Evolutionary conservation across 2,888 invertebrate species (phyloP), one percentile per base, ranked within the genome.

Genomic region (Lasioglossum zephyrum): DNA sequence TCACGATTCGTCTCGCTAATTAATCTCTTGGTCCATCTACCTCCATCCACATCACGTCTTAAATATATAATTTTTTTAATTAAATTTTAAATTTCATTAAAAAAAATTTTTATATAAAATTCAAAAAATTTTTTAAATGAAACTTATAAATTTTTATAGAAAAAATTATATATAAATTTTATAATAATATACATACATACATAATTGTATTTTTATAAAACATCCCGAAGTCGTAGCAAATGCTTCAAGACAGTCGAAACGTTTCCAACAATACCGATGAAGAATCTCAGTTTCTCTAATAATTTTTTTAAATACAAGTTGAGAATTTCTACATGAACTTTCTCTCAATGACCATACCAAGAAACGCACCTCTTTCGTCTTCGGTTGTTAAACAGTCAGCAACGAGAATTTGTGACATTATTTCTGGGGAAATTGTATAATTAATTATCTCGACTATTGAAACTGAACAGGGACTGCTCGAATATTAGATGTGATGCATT

Each of bases 1-100:
- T 85, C 57, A 82, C 69, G 63, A 76, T 85, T 81, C 74, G 66
- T 39, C 57, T 36, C 18, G 78, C 47, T 82, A 76, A 82, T 79
- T 82, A 79, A 79, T 41, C 26, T 41, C 26, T 26, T 39, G 73
- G 39, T 81, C 76, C 85, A 76, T 78, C 78, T 31, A 39, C 11
- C 39, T 39, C n/a, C n/a, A 9, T 36, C 9, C 36, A 9, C 5
- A 16, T 31, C 31, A 31, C 31, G 31, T 31, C 31, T 31, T 31
- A 31, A 31, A 31, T 31, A 1, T 31, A 31, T 0, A 31, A 31
- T 31, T 31, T 31, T 31, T 31, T 31, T 1, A 31, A 31, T 31
- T 31, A 31, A 31, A 31, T 31, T 31, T 31, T 31, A 31, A 31
- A 31, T 31, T 31, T 31, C 31, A 31, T 31, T 31, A 31, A 31